Percentiles rank a stretch among this genome's conserved stretches.
Evolutionary conservation across 2,113 vertebrate species (phyloP).

Genomic region (Chaetura pelagica): DNA sequence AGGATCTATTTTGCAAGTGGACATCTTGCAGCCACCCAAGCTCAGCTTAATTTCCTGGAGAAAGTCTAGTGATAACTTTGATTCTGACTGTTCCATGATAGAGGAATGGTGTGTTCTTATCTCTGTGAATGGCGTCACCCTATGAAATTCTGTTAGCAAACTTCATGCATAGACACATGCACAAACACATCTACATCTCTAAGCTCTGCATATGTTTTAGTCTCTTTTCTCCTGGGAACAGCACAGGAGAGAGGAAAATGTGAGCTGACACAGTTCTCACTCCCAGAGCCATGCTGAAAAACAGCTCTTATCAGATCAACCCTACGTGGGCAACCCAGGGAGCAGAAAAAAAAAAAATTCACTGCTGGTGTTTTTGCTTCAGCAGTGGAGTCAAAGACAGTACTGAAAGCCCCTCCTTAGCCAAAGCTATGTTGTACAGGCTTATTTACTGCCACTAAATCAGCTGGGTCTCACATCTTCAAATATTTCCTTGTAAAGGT

Average conservation of each 20-base stretch:
- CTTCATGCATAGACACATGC: background rate
- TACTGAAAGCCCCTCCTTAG: background rate
- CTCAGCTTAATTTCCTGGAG: background rate
- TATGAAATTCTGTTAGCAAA: background rate
- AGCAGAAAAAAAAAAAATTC: background rate
- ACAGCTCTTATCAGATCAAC: background rate
- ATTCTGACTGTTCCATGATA: background rate
- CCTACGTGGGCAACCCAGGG: background rate
- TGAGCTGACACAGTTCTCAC: background rate
- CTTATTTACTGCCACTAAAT: background rate
- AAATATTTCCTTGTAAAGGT: background rate
- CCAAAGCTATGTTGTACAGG: background rate
- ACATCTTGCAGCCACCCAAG: background rate
- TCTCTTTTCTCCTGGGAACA: background rate
- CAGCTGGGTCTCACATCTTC: background rate
- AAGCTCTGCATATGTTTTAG: background rate
- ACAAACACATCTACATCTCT: background rate
- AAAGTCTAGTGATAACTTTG: background rate
- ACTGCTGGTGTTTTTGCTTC: background rate
- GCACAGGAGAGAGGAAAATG: background rate
- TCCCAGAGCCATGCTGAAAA: background rate
- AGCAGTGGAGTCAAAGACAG: background rate
- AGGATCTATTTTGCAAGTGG: background rate
- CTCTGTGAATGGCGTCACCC: background rate
- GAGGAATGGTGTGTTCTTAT: background rate